A percentile compares a stretch with the other conserved stretches of the same genome.
phyloP scores from a whole-genome alignment of 1,140 invertebrate species.

The Panulirus ornatus region DNA sequence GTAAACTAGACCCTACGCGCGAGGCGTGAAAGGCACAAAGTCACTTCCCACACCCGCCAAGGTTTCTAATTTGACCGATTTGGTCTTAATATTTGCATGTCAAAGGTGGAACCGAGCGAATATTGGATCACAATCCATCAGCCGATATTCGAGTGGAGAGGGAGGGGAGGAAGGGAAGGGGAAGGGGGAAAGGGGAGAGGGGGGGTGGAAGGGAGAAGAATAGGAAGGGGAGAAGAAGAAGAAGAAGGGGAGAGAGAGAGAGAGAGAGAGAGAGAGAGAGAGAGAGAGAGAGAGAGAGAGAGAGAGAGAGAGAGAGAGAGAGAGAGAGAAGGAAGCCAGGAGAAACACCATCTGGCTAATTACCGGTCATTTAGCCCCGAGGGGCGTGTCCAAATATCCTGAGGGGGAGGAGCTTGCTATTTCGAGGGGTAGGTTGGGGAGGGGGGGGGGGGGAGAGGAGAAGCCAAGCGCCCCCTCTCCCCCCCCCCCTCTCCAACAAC shows the following conservation, averaged over 20 bases:
- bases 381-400: constrained; percentile 16
- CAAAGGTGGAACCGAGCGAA: not conserved
- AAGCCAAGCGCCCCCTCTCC: too few relatives aligned
- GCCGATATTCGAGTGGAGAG: not conserved
- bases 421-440: too few relatives aligned
- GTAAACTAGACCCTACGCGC: not conserved
- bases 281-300: constrained; percentile 26
- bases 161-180: constrained; percentile 8
- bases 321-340: not conserved
- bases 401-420: too few relatives aligned
- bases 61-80: constrained; percentile 18
- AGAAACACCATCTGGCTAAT: too few relatives aligned
- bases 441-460: not conserved
- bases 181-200: not conserved
- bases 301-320: constrained; percentile 20
- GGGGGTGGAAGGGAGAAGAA: constrained; percentile 4
- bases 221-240: constrained; percentile 3
- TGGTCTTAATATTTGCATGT: constrained; percentile 20
- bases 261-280: constrained; percentile 21
- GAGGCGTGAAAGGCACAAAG: not conserved
- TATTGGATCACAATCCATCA: constrained; percentile 14
- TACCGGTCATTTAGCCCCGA: constrained; percentile 2
- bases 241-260: constrained; percentile 15
- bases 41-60: not conserved
- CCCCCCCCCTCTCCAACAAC: not conserved